A percentile compares a stretch with the other conserved stretches of the same genome.
phyloP scores from a whole-genome alignment of 2,797 vertebrate genomes.

The Carapus acus region DNA sequence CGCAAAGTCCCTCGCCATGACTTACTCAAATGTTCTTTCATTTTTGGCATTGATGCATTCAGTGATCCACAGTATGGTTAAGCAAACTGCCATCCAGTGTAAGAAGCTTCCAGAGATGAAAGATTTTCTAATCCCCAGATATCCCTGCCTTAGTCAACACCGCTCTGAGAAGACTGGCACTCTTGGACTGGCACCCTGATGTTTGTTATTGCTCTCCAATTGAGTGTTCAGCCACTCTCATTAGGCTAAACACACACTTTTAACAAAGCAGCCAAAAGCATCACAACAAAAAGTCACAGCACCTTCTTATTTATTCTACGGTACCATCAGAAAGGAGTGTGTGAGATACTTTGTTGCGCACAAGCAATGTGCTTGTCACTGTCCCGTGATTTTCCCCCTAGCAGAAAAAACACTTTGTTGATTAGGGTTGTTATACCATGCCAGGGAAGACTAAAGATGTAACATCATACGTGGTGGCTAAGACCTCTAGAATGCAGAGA shows the following conservation, averaged over 20 bases:
- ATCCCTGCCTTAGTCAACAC: conserved; percentile 19
- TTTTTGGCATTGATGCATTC: too few relatives aligned
- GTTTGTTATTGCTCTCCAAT: conserved; percentile 15
- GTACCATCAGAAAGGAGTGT: conserved; percentile 7
- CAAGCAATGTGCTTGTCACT: conserved; percentile 3
- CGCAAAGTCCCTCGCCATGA: too few relatives aligned
- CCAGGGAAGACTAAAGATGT: too few relatives aligned
- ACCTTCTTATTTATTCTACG: conserved; percentile 21
- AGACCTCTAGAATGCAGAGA: too few relatives aligned
- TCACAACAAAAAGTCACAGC: not conserved
- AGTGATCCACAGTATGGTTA: too few relatives aligned
- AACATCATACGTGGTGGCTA: too few relatives aligned
- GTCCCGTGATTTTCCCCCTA: conserved; percentile 8
- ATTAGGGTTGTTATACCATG: not conserved
- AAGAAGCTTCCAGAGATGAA: conserved; percentile 5
- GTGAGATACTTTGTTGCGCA: conserved; percentile 7
- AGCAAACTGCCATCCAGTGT: too few relatives aligned
- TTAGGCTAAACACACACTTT: too few relatives aligned
- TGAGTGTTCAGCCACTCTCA: not conserved
- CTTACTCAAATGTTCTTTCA: too few relatives aligned
- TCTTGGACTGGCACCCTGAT: conserved; percentile 8
- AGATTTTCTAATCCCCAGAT: conserved; percentile 15
- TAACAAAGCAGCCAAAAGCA: conserved; percentile 10
- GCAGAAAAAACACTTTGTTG: not conserved
- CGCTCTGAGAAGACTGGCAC: conserved; percentile 8